Evolutionary conservation across 2,113 vertebrate species (phyloP).

Genomic region (Psilopogon haemacephalus): DNA sequence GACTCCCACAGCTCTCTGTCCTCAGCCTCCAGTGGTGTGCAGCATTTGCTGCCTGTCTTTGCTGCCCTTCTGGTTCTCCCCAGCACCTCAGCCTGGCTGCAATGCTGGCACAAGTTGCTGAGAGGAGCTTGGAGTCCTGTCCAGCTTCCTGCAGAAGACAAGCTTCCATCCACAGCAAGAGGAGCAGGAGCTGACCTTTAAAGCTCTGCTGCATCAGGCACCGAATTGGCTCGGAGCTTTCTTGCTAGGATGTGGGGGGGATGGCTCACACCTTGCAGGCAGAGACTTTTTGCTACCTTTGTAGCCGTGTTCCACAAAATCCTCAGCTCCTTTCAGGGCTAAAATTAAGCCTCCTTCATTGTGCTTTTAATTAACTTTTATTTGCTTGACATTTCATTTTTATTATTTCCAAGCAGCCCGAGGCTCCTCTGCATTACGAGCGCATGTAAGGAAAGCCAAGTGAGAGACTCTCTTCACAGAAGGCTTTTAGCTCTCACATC

Average conservation of each 20-base stretch:
- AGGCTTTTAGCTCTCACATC: not conserved
- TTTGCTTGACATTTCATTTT: conserved; percentile 67
- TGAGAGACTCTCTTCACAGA: conserved; percentile 14
- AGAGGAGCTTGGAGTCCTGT: too few relatives aligned
- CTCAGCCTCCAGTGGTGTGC: too few relatives aligned
- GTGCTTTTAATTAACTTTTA: conserved; percentile 42
- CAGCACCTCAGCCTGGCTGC: too few relatives aligned
- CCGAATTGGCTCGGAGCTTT: not conserved
- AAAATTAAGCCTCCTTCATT: conserved; percentile 48
- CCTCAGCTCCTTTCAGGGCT: not conserved
- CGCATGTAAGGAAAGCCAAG: conserved; percentile 28
- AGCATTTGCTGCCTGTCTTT: too few relatives aligned
- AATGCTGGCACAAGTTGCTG: too few relatives aligned
- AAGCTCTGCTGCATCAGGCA: not conserved
- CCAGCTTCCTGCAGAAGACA: too few relatives aligned
- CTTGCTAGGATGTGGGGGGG: not conserved
- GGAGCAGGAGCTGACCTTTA: not conserved
- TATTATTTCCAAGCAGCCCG: conserved; percentile 42
- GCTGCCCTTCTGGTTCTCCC: too few relatives aligned
- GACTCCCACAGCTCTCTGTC: too few relatives aligned
- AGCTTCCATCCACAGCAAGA: accelerated
- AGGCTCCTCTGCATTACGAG: conserved; percentile 12
- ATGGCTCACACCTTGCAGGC: not conserved
- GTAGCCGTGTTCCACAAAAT: not conserved
- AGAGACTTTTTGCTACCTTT: conserved; percentile 1